Conservation (phyloP, 2,888 invertebrate genomes). For the Alcis repandata region DNA sequence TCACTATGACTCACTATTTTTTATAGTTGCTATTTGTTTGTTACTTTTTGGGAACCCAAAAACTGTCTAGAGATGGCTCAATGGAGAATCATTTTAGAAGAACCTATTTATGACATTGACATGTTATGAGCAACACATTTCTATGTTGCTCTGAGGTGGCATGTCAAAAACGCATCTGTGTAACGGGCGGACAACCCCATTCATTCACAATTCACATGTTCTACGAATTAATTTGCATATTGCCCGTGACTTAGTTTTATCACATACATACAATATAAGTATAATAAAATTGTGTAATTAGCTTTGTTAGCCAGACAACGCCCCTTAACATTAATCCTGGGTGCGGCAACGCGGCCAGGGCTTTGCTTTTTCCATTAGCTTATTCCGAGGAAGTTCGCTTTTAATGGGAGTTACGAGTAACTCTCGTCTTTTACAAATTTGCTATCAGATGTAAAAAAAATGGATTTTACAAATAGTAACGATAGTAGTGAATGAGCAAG, state of each 20-base stretch:
- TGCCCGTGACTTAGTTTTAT: constrained; percentile 33
- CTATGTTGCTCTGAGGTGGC: no score
- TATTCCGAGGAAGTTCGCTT: neutral
- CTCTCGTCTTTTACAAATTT: neutral
- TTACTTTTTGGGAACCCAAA: neutral
- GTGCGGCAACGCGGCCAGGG: constrained; percentile 14
- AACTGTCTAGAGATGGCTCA: neutral
- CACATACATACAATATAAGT: constrained; percentile 24
- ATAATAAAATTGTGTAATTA: constrained; percentile 39
- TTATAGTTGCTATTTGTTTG: no score
- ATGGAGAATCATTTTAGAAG: neutral
- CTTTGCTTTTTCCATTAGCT: neutral
- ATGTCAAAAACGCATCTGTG: constrained; percentile 8
- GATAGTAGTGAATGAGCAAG: no score
- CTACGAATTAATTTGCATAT: constrained; percentile 33
- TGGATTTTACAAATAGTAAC: neutral
- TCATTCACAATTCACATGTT: constrained; percentile 31
- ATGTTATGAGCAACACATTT: no score
- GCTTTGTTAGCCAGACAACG: constrained; percentile 41
- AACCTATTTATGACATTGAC: neutral
- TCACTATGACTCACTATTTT: no score
- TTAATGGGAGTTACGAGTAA: neutral
- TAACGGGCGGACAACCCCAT: constrained; percentile 22
- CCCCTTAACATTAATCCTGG: constrained; percentile 34
- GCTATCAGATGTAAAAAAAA: neutral